phyloP scores from a whole-genome alignment of 2,888 invertebrate species.

The Nomada flava region DNA sequence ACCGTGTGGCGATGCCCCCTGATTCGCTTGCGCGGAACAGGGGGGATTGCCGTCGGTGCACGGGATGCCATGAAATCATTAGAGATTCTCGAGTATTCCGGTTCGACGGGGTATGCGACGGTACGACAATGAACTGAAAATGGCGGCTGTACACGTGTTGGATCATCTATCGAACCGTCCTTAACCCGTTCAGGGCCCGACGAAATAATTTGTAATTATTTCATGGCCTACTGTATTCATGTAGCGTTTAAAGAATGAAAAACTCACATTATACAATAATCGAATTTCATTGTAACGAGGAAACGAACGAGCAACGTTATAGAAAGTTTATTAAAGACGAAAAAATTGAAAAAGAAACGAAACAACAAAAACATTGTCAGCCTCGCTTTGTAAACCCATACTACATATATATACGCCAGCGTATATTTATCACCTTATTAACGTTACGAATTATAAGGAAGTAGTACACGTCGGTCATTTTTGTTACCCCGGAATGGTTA shows the following conservation, averaged over 20 bases:
- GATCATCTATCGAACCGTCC: conserved; percentile 68
- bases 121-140: conserved; percentile 72
- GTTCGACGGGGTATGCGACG: conserved; percentile 73
- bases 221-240: conserved; percentile 81
- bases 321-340: conserved; percentile 65
- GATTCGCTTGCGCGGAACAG: conserved; percentile 75
- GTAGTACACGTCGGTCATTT: conserved; percentile 66
- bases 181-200: conserved; percentile 65
- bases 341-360: conserved; percentile 36
- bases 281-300: conserved; percentile 73
- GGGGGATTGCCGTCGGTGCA: conserved; percentile 79
- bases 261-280: conserved; percentile 79
- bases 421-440: conserved; percentile 68
- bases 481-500: conserved; percentile 77
- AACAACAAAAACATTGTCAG: conserved; percentile 51
- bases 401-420: conserved; percentile 63
- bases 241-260: conserved; percentile 71
- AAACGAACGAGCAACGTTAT: conserved; percentile 70
- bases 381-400: conserved; percentile 60
- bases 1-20: conserved; percentile 79
- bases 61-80: conserved; percentile 83
- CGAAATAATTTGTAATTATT: conserved; percentile 77
- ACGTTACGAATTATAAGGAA: conserved; percentile 35
- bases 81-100: conserved; percentile 74
- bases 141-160: conserved; percentile 70